Evolutionary conservation across 2,113 vertebrate genomes (phyloP).

Genomic region (Lagopus leucura): DNA sequence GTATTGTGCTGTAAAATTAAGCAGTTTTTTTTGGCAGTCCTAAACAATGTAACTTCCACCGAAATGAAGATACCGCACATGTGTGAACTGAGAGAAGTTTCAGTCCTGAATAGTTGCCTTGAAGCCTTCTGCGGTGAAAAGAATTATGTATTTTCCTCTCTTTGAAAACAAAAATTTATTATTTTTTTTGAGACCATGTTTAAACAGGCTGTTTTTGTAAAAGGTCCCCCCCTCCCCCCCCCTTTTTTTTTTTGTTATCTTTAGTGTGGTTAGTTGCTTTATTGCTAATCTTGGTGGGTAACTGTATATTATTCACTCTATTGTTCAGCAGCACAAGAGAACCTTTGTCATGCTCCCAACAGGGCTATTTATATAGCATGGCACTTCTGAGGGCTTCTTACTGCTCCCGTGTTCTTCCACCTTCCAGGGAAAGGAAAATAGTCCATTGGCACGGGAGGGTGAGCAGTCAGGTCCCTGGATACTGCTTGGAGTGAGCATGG

Average conservation of each 20-base stretch:
- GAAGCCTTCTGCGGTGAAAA: slow-evolving; percentile 62
- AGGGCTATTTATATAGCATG: slow-evolving; percentile 55
- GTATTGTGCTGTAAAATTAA: slow-evolving; percentile 68
- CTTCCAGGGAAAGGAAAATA: slow-evolving; percentile 46
- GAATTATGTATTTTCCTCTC: slow-evolving; percentile 71
- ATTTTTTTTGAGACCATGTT: slow-evolving; percentile 8
- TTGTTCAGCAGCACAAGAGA: slow-evolving; percentile 72
- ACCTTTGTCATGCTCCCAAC: slow-evolving; percentile 65
- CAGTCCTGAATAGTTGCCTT: slow-evolving; percentile 63
- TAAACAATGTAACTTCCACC: slow-evolving; percentile 64
- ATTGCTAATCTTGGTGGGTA: slow-evolving; percentile 69
- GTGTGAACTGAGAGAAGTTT: slow-evolving; percentile 65
- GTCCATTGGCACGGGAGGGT: neutral
- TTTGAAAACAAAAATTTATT: slow-evolving; percentile 48
- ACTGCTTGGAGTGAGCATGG: neutral
- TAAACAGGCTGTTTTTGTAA: slow-evolving; percentile 61
- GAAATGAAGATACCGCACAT: slow-evolving; percentile 62
- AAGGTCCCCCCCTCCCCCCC: neutral
- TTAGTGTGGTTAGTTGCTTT: slow-evolving; percentile 68
- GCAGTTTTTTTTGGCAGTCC: slow-evolving; percentile 63
- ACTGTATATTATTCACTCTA: slow-evolving; percentile 70
- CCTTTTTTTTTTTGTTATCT: slow-evolving; percentile 58
- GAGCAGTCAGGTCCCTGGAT: neutral
- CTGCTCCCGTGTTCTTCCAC: slow-evolving; percentile 62
- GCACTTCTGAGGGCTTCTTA: slow-evolving; percentile 51